Conservation (phyloP, 2,888 invertebrate genomes). For the Nemapogon koenigi region DNA sequence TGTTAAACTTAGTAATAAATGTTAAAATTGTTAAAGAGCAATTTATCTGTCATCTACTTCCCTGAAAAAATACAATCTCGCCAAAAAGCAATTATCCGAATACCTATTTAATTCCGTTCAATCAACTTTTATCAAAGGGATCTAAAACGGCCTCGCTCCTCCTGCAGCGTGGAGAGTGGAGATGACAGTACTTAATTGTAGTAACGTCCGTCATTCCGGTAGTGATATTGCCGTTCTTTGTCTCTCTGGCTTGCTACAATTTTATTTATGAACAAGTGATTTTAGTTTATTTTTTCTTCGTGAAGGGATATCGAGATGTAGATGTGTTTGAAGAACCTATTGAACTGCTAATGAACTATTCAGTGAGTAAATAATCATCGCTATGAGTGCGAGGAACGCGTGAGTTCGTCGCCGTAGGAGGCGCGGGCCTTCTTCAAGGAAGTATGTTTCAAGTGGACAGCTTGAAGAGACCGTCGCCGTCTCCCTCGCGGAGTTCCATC, state of each 20-base stretch:
- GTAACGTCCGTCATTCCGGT: background rate
- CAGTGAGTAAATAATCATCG: too few relatives aligned
- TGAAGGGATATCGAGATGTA: too few relatives aligned
- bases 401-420: too few relatives aligned
- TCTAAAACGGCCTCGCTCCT: conserved; percentile 1
- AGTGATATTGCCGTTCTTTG: background rate
- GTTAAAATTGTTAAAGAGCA: too few relatives aligned
- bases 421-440: conserved; percentile 8
- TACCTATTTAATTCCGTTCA: conserved; percentile 1
- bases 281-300: too few relatives aligned
- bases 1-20: too few relatives aligned
- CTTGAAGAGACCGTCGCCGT: conserved; percentile 54
- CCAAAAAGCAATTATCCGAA: background rate
- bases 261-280: too few relatives aligned
- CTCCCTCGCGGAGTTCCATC: conserved; percentile 51
- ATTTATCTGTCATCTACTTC: too few relatives aligned
- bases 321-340: too few relatives aligned
- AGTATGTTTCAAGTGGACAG: conserved; percentile 53
- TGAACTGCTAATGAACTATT: too few relatives aligned
- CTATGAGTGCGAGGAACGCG: too few relatives aligned
- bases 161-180: conserved; percentile 1
- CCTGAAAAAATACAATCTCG: too few relatives aligned
- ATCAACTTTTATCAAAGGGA: conserved; percentile 5
- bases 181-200: conserved; percentile 8
- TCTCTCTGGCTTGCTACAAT: background rate